phyloP scores from a whole-genome alignment of 2,888 invertebrate species.

The Tinea semifulvella region DNA sequence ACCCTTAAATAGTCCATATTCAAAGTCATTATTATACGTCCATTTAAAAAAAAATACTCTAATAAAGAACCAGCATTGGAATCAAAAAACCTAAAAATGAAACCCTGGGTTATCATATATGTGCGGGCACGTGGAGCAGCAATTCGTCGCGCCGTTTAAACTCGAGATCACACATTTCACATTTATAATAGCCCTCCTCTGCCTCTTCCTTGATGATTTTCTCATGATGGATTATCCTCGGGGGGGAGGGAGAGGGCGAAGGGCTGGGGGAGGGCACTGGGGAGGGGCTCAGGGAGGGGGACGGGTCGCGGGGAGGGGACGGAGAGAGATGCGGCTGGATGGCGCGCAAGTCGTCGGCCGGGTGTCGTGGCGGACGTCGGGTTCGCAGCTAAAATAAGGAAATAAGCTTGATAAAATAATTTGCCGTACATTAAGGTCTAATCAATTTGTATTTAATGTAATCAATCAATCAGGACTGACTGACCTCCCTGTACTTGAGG shows the following conservation, averaged over 20 bases:
- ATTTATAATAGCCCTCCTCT: conserved; percentile 70
- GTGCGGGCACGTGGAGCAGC: conserved; percentile 79
- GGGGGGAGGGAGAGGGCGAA: not conserved
- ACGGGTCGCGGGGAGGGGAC: conserved; percentile 20
- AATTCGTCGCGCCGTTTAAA: conserved; percentile 78
- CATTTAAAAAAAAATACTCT: too few species aligned
- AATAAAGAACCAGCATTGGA: too few species aligned
- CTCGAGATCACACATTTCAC: conserved; percentile 84
- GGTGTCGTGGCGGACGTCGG: conserved; percentile 44
- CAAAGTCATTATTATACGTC: too few species aligned
- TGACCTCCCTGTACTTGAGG: too few species aligned
- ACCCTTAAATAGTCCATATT: too few species aligned
- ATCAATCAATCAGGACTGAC: too few species aligned
- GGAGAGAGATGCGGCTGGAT: conserved; percentile 31
- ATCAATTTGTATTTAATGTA: too few species aligned
- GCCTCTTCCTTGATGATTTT: not conserved
- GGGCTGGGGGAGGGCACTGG: conserved; percentile 16
- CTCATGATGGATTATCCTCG: not conserved
- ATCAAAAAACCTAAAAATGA: too few species aligned
- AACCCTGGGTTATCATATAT: conserved; percentile 78
- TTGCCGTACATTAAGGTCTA: too few species aligned
- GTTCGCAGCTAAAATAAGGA: conserved; percentile 25
- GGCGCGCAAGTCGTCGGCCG: conserved; percentile 49
- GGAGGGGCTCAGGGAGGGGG: conserved; percentile 19
- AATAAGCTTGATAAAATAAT: not conserved